Evolutionary conservation across 1,140 invertebrate species (phyloP).

Genomic region (Drosophila ogumai): DNA sequence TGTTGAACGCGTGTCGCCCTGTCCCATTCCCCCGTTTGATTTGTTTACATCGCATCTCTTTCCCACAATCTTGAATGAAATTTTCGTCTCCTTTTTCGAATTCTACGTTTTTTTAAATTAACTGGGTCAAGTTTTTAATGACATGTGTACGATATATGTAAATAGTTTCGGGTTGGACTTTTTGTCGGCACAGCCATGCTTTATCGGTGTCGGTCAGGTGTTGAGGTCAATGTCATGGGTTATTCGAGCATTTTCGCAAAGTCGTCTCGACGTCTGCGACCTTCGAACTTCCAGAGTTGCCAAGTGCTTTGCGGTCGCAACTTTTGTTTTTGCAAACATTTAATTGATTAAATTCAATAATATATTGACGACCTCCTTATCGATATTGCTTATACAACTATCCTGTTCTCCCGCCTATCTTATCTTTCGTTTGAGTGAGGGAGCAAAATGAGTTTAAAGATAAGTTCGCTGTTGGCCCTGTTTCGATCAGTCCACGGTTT

Average conservation of each 20-base stretch:
- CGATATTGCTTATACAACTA: conserved; percentile 32
- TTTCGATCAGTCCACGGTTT: not conserved
- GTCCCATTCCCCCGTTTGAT: conserved; percentile 7
- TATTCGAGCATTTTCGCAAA: conserved; percentile 17
- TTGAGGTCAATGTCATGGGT: conserved; percentile 51
- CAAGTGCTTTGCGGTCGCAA: not conserved
- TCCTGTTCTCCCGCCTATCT: conserved; percentile 47
- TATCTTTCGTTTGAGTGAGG: conserved; percentile 34
- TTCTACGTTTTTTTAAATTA: conserved; percentile 19
- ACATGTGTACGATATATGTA: not conserved
- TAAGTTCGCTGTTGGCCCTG: conserved; percentile 17
- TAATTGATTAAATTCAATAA: conserved; percentile 29
- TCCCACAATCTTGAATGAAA: conserved; percentile 14
- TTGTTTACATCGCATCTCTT: conserved; percentile 50
- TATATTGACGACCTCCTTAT: conserved; percentile 29
- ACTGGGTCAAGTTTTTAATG: conserved; percentile 24
- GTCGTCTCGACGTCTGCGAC: conserved; percentile 12
- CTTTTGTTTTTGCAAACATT: not conserved
- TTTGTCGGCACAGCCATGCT: conserved; percentile 16
- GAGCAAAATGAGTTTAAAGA: conserved; percentile 29
- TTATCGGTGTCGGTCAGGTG: conserved; percentile 27
- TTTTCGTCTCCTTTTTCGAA: conserved; percentile 8
- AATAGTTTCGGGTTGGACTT: conserved; percentile 3
- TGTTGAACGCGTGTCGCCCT: conserved; percentile 31
- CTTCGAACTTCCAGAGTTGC: conserved; percentile 14